phyloP scores from a whole-genome alignment of 2,113 vertebrate species.

The Platanista minor region DNA sequence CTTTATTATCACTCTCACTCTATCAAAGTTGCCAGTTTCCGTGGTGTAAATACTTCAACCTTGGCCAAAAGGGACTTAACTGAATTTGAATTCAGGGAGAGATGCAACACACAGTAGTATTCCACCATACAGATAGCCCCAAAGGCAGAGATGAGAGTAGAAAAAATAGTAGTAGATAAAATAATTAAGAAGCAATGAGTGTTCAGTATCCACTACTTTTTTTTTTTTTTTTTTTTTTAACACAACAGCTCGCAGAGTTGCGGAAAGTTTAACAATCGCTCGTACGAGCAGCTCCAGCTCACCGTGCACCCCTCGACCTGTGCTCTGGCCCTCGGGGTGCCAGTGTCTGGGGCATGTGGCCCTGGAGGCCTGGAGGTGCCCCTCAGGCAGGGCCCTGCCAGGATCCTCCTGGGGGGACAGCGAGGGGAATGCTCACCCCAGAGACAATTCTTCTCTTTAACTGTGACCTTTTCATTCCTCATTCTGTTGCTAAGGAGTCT shows the following conservation, averaged over 20 bases:
- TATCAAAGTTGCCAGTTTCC: background rate
- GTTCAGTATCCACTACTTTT: background rate
- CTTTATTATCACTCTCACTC: fast-evolving
- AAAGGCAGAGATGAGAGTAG: fast-evolving
- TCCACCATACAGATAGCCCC: background rate
- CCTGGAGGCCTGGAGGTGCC: background rate
- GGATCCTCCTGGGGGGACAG: background rate
- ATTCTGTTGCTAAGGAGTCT: background rate
- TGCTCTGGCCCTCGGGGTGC: fast-evolving
- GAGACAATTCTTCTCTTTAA: background rate
- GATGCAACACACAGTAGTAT: fast-evolving
- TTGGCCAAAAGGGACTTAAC: fast-evolving
- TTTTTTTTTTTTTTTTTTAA: background rate
- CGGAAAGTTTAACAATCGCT: fast-evolving
- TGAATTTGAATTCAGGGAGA: fast-evolving
- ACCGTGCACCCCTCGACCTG: fast-evolving
- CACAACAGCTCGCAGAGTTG: background rate
- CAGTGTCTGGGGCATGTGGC: background rate
- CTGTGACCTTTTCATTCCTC: background rate
- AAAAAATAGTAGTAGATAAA: too few species aligned
- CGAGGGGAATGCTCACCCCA: background rate
- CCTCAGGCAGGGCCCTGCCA: background rate
- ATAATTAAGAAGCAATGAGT: too few species aligned
- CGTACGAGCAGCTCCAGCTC: background rate
- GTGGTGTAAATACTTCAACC: fast-evolving